phyloP scores from a whole-genome alignment of 1,140 invertebrate species.

The Mya arenaria region DNA sequence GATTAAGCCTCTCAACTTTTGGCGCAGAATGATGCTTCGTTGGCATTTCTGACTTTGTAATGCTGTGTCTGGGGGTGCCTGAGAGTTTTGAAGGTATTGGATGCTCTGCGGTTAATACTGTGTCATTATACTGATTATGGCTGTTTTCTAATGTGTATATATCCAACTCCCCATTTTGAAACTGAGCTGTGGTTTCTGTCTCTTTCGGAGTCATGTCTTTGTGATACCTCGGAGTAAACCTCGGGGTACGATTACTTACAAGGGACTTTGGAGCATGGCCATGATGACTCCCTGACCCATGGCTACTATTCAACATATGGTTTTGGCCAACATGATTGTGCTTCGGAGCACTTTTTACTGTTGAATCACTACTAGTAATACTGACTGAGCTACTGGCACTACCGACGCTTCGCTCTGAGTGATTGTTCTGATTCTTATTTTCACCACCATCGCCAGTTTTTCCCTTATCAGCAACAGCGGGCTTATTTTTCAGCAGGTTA shows the following conservation, averaged over 20 bases:
- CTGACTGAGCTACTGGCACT: slow-evolving; percentile 28
- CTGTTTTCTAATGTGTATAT: slow-evolving; percentile 26
- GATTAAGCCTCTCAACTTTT: slow-evolving; percentile 72
- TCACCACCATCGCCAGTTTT: background rate
- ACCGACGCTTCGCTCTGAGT: background rate
- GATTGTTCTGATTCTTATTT: slow-evolving; percentile 4
- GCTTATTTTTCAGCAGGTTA: slow-evolving; percentile 25
- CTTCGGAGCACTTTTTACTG: background rate
- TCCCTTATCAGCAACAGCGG: background rate
- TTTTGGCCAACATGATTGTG: no score
- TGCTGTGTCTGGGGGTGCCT: slow-evolving; percentile 45
- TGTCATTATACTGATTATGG: background rate
- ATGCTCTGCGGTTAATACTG: slow-evolving; percentile 20
- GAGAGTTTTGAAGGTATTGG: slow-evolving; percentile 15
- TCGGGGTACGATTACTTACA: background rate
- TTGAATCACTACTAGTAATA: slow-evolving; percentile 37
- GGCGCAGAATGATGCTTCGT: background rate
- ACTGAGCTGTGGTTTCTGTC: background rate
- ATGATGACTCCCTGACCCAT: background rate
- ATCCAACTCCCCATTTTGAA: slow-evolving; percentile 22
- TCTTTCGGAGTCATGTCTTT: background rate
- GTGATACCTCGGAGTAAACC: slow-evolving; percentile 19
- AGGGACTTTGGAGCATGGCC: background rate
- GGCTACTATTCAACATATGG: slow-evolving; percentile 28
- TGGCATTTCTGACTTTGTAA: slow-evolving; percentile 34